Percentiles rank a stretch among this genome's conserved stretches.
Evolutionary conservation across 2,888 invertebrate species (phyloP).

Genomic region (Vesta saturnalis): DNA sequence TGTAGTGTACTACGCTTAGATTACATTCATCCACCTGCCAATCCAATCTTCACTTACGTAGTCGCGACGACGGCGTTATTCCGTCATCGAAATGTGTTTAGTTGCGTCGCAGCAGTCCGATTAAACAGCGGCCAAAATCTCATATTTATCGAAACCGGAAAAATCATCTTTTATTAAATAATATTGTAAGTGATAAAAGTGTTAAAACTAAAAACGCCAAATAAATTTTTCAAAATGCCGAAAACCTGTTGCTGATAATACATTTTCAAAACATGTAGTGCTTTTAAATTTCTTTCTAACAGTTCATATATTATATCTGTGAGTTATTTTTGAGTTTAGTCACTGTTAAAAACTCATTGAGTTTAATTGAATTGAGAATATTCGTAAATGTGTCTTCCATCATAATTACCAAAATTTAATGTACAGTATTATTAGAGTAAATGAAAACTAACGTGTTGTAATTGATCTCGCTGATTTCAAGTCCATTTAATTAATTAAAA

Average conservation of each 20-base stretch:
- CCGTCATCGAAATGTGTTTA: slow-evolving; percentile 41
- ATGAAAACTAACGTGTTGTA: slow-evolving; percentile 24
- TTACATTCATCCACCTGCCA: slow-evolving; percentile 40
- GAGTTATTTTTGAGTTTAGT: not conserved
- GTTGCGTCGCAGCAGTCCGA: slow-evolving; percentile 46
- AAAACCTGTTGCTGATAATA: not conserved
- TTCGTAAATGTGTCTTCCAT: not conserved
- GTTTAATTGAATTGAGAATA: not conserved
- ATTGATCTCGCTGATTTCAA: slow-evolving; percentile 26
- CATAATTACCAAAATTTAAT: slow-evolving; percentile 6
- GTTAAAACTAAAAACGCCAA: not conserved
- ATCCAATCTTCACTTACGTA: slow-evolving; percentile 37
- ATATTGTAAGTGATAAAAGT: not conserved
- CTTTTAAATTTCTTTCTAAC: not conserved
- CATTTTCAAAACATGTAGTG: not conserved
- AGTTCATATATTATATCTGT: not conserved
- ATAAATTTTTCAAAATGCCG: not conserved
- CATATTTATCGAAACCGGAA: slow-evolving; percentile 30
- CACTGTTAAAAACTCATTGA: not conserved
- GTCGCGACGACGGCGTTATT: slow-evolving; percentile 36
- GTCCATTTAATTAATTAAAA: slow-evolving; percentile 32
- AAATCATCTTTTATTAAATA: slow-evolving; percentile 3
- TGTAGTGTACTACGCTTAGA: slow-evolving; percentile 34
- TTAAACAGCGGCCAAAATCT: slow-evolving; percentile 46
- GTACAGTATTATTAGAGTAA: slow-evolving; percentile 16